Evolutionary conservation across 2,888 invertebrate genomes (phyloP), one percentile per base, ranked within the genome.

Genomic region (Phymatocera aterrima): DNA sequence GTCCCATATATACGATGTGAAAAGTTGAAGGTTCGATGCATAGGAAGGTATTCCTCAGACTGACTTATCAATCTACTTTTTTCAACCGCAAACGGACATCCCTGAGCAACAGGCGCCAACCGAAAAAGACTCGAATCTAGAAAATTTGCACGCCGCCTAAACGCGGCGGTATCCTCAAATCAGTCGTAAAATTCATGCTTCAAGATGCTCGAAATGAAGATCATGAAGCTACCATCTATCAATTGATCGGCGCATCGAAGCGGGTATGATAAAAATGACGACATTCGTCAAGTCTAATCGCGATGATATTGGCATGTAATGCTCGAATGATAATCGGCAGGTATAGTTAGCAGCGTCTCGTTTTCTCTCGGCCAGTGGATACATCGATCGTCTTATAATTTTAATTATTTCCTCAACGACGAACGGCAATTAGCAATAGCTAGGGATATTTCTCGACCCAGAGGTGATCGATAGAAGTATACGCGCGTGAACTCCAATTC

Each of bases 341-440:
- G 28, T 57, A 1, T 12, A 12, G 5, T 28, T 10, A 21, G 4
- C 12, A 10, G 28, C 28, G 24, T 57, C 57, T 28, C 28, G 57
- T 57, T 8, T 57, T 24, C 21, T 28, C 28, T 15, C 24, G 28
- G 28, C 28, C 28, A 3, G 24, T n/a, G n/a, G n/a, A n/a, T n/a
- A n/a, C 57, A 57, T 64, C 64, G 37, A 18, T 18, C 40, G 6
- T 1, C 15, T 1, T 64, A 37, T 15, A 4, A 8, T 64, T 21
- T 64, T 64, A 37, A 64, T 64, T 21, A 64, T 37, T 37, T 37
- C n/a, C 40, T 37, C 24, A 64, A 37, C 64, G 64, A 34, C 10
- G 21, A 21, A 40, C 37, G 40, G 34, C 34, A 18, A 64, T 64
- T 64, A 37, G 37, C 64, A 37, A 64, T 64, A 64, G 37, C 64